phyloP scores from a whole-genome alignment of 2,797 vertebrate species.

The Lemur catta region DNA sequence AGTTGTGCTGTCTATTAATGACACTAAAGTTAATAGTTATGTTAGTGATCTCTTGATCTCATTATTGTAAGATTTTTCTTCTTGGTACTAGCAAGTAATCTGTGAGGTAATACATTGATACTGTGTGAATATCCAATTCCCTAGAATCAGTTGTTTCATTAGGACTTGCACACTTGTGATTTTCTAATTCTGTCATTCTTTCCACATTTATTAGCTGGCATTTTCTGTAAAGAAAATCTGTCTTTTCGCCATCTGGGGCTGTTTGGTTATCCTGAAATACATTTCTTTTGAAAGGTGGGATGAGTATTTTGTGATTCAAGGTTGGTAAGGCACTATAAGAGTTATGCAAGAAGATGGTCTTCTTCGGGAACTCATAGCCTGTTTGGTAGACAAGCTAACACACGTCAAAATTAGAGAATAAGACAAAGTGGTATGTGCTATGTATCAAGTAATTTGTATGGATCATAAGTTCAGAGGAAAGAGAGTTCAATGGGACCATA shows the following conservation, averaged over 20 bases:
- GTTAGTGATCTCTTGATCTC: not conserved
- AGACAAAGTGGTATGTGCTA: conserved; percentile 14
- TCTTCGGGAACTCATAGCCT: conserved; percentile 3
- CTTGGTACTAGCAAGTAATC: conserved; percentile 16
- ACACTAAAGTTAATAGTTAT: not conserved
- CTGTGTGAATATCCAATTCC: conserved; percentile 10
- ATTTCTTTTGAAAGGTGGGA: conserved; percentile 41
- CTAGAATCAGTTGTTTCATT: conserved; percentile 40
- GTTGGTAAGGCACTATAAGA: conserved; percentile 21
- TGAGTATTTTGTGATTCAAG: conserved; percentile 40
- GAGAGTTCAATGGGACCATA: not conserved
- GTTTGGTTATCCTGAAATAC: conserved; percentile 49
- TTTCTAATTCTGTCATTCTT: conserved; percentile 53
- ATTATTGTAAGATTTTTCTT: not conserved
- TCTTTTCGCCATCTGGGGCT: not conserved
- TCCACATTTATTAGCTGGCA: conserved; percentile 18
- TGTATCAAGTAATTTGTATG: not conserved
- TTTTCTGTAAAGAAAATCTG: conserved; percentile 31
- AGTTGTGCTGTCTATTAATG: not conserved
- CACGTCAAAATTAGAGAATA: conserved; percentile 11
- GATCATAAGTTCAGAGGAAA: not conserved
- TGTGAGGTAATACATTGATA: conserved; percentile 35
- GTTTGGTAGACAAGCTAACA: not conserved
- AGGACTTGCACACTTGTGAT: conserved; percentile 31
- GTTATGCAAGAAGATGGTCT: not conserved